phyloP scores from a whole-genome alignment of 2,888 invertebrate genomes.

The Leptarthrus brevirostris region DNA sequence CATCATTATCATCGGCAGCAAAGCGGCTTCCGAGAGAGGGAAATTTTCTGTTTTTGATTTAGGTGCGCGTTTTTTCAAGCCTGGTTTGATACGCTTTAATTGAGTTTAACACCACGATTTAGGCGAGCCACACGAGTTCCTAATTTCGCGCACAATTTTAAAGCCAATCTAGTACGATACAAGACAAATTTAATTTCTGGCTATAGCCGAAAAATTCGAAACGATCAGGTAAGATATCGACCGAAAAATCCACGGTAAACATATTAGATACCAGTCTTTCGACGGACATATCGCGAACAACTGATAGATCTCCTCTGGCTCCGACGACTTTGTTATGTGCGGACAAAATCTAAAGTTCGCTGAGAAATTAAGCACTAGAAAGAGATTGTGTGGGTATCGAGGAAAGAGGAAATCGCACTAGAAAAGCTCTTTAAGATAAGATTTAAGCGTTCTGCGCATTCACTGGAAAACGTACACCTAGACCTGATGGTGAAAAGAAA shows the following conservation, averaged over 20 bases:
- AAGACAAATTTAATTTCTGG: background rate
- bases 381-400: background rate
- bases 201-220: background rate
- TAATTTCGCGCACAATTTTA: background rate
- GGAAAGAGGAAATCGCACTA: constrained; percentile 32
- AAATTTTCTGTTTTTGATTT: constrained; percentile 2
- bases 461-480: background rate
- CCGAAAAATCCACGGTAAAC: constrained; percentile 13
- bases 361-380: no score
- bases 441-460: constrained; percentile 31
- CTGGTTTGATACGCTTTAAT: background rate
- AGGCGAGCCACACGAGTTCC: background rate
- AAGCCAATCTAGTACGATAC: background rate
- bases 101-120: background rate
- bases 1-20: constrained; percentile 31
- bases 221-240: constrained; percentile 16
- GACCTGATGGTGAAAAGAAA: constrained; percentile 12
- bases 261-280: constrained; percentile 18
- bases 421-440: constrained; percentile 36
- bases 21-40: constrained; percentile 25
- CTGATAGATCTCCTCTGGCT: constrained; percentile 11
- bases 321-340: no score
- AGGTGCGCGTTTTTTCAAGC: constrained; percentile 17
- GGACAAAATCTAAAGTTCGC: no score
- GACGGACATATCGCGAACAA: constrained; percentile 29